Evolutionary conservation across 2,888 invertebrate genomes (phyloP).

Genomic region (Eurytoma californica): DNA sequence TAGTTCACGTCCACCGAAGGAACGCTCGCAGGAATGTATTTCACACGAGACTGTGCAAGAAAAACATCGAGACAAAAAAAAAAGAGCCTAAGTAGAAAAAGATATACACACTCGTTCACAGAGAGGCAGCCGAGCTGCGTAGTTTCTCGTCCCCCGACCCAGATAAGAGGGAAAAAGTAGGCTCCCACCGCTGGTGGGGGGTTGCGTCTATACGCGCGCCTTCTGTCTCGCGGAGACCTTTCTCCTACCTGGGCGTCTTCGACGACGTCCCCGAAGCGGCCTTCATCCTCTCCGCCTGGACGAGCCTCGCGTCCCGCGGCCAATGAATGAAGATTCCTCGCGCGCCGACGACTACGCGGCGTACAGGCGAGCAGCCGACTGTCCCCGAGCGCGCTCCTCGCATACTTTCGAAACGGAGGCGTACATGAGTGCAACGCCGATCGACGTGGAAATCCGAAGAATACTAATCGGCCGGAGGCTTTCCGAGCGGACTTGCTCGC

Average conservation of each 20-base stretch:
- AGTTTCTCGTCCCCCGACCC: constrained; percentile 30
- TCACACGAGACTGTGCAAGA: no score
- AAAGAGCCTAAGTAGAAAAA: no score
- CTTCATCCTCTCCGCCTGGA: constrained; percentile 2
- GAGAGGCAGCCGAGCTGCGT: not conserved
- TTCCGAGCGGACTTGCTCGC: no score
- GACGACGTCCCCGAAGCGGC: constrained; percentile 49
- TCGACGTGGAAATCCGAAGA: not conserved
- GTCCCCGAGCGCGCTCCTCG: not conserved
- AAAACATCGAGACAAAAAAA: no score
- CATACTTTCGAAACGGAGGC: not conserved
- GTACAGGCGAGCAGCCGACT: not conserved
- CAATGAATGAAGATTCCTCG: constrained; percentile 61
- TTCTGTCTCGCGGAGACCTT: constrained; percentile 65
- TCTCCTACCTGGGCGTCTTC: constrained; percentile 67
- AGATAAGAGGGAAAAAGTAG: constrained; percentile 40
- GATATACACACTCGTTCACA: no score
- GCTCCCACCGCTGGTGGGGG: not conserved
- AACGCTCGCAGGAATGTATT: no score
- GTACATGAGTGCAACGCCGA: not conserved
- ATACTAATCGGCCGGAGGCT: no score
- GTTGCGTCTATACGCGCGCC: no score
- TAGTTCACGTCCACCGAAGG: no score
- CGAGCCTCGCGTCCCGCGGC: constrained; percentile 1
- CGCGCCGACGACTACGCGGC: constrained; percentile 39